Conservation (phyloP, 30 jellyfish, hydroid and myxozoan genomes). For the Nemopilema nomurai region DNA sequence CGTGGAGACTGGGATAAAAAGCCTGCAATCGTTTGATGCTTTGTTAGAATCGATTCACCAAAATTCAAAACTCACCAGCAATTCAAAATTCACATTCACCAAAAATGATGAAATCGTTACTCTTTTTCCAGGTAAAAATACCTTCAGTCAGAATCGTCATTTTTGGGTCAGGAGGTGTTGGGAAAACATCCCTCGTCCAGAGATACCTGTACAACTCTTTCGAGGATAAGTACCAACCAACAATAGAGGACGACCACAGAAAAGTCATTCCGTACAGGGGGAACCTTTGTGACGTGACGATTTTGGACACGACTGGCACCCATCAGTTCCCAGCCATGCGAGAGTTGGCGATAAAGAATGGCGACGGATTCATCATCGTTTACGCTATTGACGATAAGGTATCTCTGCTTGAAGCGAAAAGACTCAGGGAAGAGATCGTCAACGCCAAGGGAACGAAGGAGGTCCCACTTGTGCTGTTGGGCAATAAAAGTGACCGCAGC, state of each 20-base stretch:
- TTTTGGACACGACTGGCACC: conserved; percentile 94
- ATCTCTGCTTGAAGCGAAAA: conserved; percentile 86
- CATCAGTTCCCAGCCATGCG: conserved; percentile 99
- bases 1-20: too few relatives aligned
- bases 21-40: too few relatives aligned
- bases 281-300: conserved; percentile 74
- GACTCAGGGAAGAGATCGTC: conserved; percentile 71
- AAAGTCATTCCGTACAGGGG: conserved; percentile 72
- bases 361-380: conserved; percentile 84
- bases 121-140: conserved; percentile 45
- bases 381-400: conserved; percentile 80
- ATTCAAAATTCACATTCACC: neutral
- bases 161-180: conserved; percentile 98
- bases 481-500: conserved; percentile 79
- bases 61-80: too few relatives aligned
- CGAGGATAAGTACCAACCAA: conserved; percentile 69
- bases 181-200: conserved; percentile 84
- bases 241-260: conserved; percentile 92
- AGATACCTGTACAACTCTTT: conserved; percentile 78
- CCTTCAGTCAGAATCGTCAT: conserved; percentile 77
- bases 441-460: conserved; percentile 49
- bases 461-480: conserved; percentile 81
- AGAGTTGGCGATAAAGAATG: conserved; percentile 81
- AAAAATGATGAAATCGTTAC: neutral
- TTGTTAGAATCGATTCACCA: too few relatives aligned